Base-by-base conservation (phyloP, 2,797 vertebrate species). In the Austrolebias charrua region DNA sequence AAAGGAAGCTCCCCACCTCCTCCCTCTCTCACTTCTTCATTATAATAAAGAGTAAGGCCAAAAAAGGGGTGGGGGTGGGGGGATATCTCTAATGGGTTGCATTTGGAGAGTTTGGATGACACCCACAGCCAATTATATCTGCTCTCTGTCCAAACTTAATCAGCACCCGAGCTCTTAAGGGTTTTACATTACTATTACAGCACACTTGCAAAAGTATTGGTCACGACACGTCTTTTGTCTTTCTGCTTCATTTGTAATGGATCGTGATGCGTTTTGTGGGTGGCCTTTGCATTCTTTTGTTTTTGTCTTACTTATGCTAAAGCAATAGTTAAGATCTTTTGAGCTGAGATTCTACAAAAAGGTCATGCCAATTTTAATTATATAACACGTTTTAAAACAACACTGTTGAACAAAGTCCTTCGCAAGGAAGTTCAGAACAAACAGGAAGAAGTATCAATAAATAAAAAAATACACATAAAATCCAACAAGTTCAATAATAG, bases 51-150 rank as follows among this genome's bases (percentile, higher is more conserved):
- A 65, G 56, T 66, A 68, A 66, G 73, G 80, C 76, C 57, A 75
- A 85, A 81, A 72, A 62, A 70, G 63, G 69, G 40, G 71, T 69
- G n/a, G n/a, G n/a, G n/a, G n/a, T n/a, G n/a, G n/a, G n/a, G n/a
- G n/a, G n/a, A 61, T 82, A 86, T 86, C 69, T 85, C 62, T 82
- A 85, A 86, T 84, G 74, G 78, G 66, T 80, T 76, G 76, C 78
- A 89, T 88, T 86, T 79, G 66, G 69, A 80, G 81, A 74, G 76
- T 84, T 78, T 81, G 73, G 83, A 85, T 51, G 65, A 61, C 54
- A 79, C 83, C 81, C 64, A 79, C 73, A 86, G 86, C 87, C 74
- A 86, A 83, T 83, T 87, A 82, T 88, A 89, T 90, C 85, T 82
- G 52, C 35, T 59, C 73, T 86, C 76, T 44, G 78, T 81, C 81